Conservation (phyloP, 1,140 invertebrate genomes). For the Procambarus virginalis region DNA sequence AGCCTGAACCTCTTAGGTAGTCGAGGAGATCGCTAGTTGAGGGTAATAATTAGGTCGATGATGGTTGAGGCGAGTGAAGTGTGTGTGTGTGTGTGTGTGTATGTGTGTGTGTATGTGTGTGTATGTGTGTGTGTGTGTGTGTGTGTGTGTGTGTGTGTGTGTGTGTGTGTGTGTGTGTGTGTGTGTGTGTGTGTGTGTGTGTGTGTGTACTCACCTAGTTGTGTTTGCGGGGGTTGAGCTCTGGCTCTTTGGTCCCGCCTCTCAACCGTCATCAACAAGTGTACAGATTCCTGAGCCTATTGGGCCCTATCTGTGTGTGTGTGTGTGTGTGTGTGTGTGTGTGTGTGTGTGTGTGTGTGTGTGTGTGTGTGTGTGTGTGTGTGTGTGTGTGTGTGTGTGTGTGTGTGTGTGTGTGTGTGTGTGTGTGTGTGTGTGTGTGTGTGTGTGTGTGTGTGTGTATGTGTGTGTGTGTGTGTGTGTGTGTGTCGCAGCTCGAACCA, state of each 20-base stretch:
- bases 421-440: constrained; percentile 22
- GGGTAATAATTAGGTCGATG: no score
- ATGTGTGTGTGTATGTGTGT: constrained; percentile 34
- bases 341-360: constrained; percentile 12
- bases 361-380: not conserved
- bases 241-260: no score
- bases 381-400: not conserved
- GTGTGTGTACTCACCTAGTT: not conserved
- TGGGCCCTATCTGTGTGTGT: no score
- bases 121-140: constrained; percentile 41
- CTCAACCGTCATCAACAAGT: no score
- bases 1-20: no score
- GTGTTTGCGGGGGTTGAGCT: no score
- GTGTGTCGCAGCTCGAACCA: not conserved
- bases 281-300: no score
- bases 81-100: constrained; percentile 39
- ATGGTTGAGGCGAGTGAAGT: not conserved
- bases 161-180: constrained; percentile 43
- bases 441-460: constrained; percentile 1
- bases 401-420: constrained; percentile 16
- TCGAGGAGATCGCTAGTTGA: no score
- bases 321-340: constrained; percentile 29
- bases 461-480: not conserved
- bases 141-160: constrained; percentile 36
- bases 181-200: constrained; percentile 39